Conservation (phyloP, 2,888 invertebrate species). For the Drosophila pseudotakahashii region DNA sequence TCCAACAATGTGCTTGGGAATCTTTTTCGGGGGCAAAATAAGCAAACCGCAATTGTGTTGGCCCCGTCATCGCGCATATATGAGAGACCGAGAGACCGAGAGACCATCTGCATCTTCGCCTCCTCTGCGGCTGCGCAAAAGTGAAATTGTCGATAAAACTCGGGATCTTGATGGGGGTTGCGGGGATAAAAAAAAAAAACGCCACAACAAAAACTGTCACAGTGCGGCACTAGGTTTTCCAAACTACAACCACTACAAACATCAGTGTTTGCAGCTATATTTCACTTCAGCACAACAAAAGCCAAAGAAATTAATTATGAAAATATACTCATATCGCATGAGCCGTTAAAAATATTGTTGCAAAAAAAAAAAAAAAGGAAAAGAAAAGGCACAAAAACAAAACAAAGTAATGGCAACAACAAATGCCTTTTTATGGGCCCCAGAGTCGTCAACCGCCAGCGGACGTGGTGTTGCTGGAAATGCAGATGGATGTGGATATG, state of each 20-base stretch:
- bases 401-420: conserved; percentile 30
- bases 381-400: conserved; percentile 15
- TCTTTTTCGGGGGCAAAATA: conserved; percentile 43
- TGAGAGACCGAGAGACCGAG: conserved; percentile 21
- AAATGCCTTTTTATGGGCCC: conserved; percentile 27
- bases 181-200: conserved; percentile 1
- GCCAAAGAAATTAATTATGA: conserved; percentile 73
- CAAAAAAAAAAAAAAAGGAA: conserved; percentile 15
- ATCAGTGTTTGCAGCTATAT: conserved; percentile 47
- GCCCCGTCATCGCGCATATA: conserved; percentile 32
- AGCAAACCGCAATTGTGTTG: conserved; percentile 67
- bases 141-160: conserved; percentile 75
- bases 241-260: conserved; percentile 22
- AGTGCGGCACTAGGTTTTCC: conserved; percentile 58
- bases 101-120: conserved; percentile 24
- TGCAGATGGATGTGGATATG: conserved; percentile 10
- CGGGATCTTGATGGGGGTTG: not conserved
- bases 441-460: conserved; percentile 29
- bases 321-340: conserved; percentile 63
- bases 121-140: conserved; percentile 58
- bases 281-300: conserved; percentile 57
- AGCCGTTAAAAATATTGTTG: conserved; percentile 46
- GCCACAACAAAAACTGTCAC: conserved; percentile 66
- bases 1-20: conserved; percentile 72
- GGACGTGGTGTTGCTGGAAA: conserved; percentile 23